These are phyloP conservation scores for Gorilla gorilla DNA, from an alignment of 2,113 vertebrate species.

Conservation along the genomic window DNA sequence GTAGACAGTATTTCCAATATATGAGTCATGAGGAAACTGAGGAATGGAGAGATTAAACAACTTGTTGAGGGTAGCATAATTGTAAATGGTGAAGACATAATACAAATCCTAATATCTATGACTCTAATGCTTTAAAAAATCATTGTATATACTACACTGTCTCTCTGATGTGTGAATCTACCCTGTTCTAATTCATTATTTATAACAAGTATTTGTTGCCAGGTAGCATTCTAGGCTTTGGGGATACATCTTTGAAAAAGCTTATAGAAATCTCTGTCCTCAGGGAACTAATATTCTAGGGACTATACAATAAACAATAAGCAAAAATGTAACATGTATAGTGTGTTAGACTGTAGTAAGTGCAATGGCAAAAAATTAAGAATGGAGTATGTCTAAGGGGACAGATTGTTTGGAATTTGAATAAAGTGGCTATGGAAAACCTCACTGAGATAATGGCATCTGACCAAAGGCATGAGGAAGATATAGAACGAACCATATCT, in stretches of 20 bases:
- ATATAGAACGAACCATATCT: not conserved
- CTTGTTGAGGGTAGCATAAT: not conserved
- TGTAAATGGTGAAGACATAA: not conserved
- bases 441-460: not conserved
- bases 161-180: not conserved
- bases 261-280: not conserved
- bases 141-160: not conserved
- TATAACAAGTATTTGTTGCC: not conserved
- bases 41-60: not conserved
- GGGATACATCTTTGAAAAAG: not conserved
- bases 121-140: not conserved
- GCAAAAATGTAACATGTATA: not conserved
- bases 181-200: not conserved
- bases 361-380: not conserved
- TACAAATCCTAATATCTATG: not conserved
- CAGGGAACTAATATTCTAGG: not conserved
- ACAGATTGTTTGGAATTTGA: not conserved
- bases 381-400: accelerated
- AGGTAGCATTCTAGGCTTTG: not conserved
- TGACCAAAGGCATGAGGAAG: not conserved
- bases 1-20: not conserved
- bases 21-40: not conserved
- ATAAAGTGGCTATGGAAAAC: not conserved
- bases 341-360: not conserved
- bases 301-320: not conserved